These are phyloP conservation scores for Standfussiana lucernea DNA, from an alignment of 2,888 invertebrate species.

Conservation along the genomic window DNA sequence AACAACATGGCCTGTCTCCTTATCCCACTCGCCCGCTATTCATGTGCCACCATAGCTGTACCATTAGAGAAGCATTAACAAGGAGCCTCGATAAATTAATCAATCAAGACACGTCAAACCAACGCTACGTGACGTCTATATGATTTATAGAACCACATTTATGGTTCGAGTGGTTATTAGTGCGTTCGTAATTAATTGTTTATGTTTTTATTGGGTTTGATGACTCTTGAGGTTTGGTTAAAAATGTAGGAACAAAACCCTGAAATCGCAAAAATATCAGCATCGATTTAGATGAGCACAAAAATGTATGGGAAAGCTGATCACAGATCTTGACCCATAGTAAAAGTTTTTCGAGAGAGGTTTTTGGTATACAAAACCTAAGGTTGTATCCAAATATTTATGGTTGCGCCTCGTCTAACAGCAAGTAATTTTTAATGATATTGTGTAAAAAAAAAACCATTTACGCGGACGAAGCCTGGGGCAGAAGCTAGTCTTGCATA, in stretches of 20 bases:
- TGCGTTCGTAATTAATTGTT: slow-evolving; percentile 50
- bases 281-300: neutral
- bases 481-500: neutral
- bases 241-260: neutral
- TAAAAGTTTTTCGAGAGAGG: neutral
- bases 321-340: neutral
- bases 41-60: slow-evolving; percentile 56
- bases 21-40: slow-evolving; percentile 43
- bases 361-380: neutral
- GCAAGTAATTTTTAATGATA: neutral
- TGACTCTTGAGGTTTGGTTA: neutral
- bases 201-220: slow-evolving; percentile 21
- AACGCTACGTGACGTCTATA: slow-evolving; percentile 61
- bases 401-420: neutral
- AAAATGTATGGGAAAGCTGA: neutral
- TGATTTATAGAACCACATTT: slow-evolving; percentile 64
- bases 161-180: slow-evolving; percentile 49
- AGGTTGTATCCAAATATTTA: neutral
- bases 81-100: slow-evolving; percentile 67
- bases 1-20: slow-evolving; percentile 24
- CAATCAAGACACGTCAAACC: slow-evolving; percentile 64
- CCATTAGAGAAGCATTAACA: slow-evolving; percentile 66
- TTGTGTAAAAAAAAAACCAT: too few relatives aligned
- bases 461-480: neutral
- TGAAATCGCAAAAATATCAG: too few relatives aligned